Conservation (phyloP, 2,113 vertebrate genomes). For the Saccopteryx bilineata region DNA sequence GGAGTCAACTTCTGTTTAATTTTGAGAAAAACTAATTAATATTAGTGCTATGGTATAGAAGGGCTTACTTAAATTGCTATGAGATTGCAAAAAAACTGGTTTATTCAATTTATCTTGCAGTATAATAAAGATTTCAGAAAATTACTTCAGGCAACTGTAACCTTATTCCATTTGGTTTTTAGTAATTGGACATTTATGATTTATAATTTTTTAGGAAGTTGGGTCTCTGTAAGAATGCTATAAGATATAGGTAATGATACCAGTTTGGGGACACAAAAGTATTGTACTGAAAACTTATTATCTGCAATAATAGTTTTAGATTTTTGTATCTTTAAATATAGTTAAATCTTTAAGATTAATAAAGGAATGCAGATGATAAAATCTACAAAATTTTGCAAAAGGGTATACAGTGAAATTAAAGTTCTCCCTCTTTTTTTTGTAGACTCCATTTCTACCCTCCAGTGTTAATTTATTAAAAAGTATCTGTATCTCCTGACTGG, state of each 20-base stretch:
- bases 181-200: slow-evolving; percentile 13
- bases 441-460: not conserved
- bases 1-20: not conserved
- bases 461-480: not conserved
- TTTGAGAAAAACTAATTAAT: slow-evolving; percentile 33
- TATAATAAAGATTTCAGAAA: slow-evolving; percentile 34
- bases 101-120: slow-evolving; percentile 46
- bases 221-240: not conserved
- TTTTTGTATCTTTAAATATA: not conserved
- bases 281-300: slow-evolving; percentile 7
- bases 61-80: not conserved
- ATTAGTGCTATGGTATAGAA: not conserved
- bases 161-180: not conserved
- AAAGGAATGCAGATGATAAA: slow-evolving; percentile 4
- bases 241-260: not conserved
- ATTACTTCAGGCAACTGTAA: slow-evolving; percentile 19
- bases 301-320: not conserved
- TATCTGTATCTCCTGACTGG: not conserved
- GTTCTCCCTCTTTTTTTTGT: slow-evolving; percentile 3
- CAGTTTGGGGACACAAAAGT: not conserved
- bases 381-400: not conserved
- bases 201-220: slow-evolving; percentile 12
- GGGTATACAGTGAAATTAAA: not conserved
- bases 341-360: not conserved
- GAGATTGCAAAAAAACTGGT: slow-evolving; percentile 3